Evolutionary conservation across 2,113 vertebrate species (phyloP).

Genomic region (Carassius carassius): DNA sequence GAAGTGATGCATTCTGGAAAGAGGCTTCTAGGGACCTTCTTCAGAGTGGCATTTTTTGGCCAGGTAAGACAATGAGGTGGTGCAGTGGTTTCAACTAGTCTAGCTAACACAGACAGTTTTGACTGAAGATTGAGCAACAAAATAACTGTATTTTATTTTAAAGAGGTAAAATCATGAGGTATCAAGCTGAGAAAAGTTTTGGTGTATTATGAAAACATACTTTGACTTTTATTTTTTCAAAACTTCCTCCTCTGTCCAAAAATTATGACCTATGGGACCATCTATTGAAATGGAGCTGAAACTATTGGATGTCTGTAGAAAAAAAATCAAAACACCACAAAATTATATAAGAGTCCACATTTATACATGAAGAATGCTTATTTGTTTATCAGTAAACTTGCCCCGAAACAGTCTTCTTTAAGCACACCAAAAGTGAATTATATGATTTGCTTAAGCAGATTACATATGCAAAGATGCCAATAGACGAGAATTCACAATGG

Average conservation of each 20-base stretch:
- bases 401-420: too few relatives aligned
- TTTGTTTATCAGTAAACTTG: too few relatives aligned
- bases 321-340: neutral
- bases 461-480: too few relatives aligned
- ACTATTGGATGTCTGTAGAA: neutral
- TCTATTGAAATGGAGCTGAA: neutral
- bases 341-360: neutral
- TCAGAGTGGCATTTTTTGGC: constrained; percentile 97
- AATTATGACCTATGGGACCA: neutral
- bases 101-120: neutral
- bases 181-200: neutral
- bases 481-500: too few relatives aligned
- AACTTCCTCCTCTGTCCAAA: neutral
- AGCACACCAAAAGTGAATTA: too few relatives aligned
- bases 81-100: neutral
- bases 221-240: too few relatives aligned
- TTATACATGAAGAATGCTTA: too few relatives aligned
- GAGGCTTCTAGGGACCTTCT: constrained; percentile 93
- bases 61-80: constrained; percentile 77
- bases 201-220: neutral
- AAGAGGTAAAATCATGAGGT: neutral
- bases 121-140: neutral
- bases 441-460: too few relatives aligned
- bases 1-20: constrained; percentile 97
- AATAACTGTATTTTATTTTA: neutral